Evolutionary conservation across 2,888 invertebrate species (phyloP).

Genomic region (Drosophila anceps): DNA sequence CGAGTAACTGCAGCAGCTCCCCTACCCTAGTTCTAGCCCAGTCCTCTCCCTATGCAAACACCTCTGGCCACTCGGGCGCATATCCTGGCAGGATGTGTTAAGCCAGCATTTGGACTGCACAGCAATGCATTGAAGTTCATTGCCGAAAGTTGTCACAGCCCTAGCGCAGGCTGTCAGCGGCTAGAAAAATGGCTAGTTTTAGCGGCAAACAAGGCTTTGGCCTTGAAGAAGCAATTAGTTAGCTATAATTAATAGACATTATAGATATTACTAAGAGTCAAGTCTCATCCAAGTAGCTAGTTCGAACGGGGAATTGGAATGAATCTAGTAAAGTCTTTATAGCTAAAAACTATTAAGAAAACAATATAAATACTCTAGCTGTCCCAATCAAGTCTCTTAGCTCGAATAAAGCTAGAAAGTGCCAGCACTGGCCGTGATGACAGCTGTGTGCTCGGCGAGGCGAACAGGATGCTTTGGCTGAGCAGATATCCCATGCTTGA

Average conservation of each 20-base stretch:
- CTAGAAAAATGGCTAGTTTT: not conserved
- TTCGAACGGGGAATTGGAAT: no score
- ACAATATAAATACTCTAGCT: not conserved
- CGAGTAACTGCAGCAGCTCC: constrained; percentile 13
- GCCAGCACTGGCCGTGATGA: not conserved
- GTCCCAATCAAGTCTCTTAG: not conserved
- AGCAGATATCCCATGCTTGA: constrained; percentile 20
- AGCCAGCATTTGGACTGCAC: constrained; percentile 30
- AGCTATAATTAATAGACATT: no score
- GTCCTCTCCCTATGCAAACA: constrained; percentile 13
- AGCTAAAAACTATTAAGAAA: no score
- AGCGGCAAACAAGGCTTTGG: no score
- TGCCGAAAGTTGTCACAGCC: constrained; percentile 64
- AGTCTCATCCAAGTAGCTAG: no score
- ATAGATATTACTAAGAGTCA: not conserved
- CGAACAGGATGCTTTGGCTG: constrained; percentile 37
- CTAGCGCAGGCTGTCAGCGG: not conserved
- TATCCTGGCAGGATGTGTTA: constrained; percentile 68
- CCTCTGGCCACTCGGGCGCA: constrained; percentile 43
- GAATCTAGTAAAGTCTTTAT: no score
- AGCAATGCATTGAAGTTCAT: constrained; percentile 68
- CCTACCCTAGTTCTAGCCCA: not conserved
- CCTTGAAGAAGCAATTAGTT: no score
- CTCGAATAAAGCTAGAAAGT: not conserved
- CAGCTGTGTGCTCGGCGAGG: not conserved